These are phyloP conservation scores for Tyto alba DNA, from an alignment of 2,113 vertebrate species.

Conservation along the genomic window DNA sequence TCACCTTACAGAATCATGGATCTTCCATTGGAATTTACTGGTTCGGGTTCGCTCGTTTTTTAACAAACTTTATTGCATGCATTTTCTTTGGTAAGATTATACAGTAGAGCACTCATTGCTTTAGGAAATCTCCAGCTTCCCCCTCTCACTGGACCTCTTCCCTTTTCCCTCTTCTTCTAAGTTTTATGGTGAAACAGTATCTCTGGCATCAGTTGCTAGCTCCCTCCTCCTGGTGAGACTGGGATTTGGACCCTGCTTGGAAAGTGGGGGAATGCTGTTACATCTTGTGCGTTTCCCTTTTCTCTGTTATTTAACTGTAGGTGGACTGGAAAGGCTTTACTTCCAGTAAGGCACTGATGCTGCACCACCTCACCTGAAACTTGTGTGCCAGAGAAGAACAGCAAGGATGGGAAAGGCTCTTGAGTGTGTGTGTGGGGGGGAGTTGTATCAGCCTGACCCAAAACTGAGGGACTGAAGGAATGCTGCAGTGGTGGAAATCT, in stretches of 20 bases:
- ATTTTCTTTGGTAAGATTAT: not conserved
- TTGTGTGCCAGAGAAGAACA: not conserved
- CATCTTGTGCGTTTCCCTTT: not conserved
- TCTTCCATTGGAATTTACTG: not conserved
- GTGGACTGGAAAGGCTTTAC: not conserved
- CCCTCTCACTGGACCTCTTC: not conserved
- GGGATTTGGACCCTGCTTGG: not conserved
- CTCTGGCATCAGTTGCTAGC: not conserved
- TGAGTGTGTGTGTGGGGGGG: fast-evolving
- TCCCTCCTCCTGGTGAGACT: not conserved
- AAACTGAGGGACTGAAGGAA: not conserved
- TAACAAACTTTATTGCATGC: too few relatives aligned
- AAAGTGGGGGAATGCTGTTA: not conserved
- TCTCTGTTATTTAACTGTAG: not conserved
- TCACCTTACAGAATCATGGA: not conserved
- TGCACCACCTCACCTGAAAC: not conserved
- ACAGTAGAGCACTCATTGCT: not conserved
- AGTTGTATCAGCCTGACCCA: not conserved
- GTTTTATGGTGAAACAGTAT: not conserved
- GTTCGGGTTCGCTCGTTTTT: not conserved
- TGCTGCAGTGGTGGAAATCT: not conserved
- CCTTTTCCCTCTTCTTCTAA: not conserved
- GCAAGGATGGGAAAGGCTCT: not conserved
- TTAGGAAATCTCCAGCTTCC: not conserved
- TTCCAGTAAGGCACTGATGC: not conserved